Conservation (phyloP, 2,888 invertebrate genomes). For the Parasteatoda lunata region DNA sequence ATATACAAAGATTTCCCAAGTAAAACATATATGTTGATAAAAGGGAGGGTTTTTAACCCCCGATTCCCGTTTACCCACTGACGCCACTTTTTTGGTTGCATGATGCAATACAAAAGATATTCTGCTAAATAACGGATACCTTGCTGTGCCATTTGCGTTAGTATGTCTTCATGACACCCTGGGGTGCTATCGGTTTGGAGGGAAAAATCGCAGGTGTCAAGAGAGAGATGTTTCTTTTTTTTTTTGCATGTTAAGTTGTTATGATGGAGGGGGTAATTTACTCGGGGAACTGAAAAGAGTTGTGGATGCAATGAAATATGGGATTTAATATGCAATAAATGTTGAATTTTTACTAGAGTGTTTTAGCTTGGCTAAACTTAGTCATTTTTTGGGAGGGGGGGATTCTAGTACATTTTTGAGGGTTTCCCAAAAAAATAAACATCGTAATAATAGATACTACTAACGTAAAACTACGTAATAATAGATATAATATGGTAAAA, state of each 20-base stretch:
- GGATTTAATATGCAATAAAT: too few species aligned
- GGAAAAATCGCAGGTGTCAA: conserved; percentile 56
- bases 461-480: too few species aligned
- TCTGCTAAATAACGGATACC: conserved; percentile 39
- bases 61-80: conserved; percentile 13
- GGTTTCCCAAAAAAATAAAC: too few species aligned
- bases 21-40: conserved; percentile 7
- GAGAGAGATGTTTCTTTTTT: conserved; percentile 10
- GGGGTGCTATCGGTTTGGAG: conserved; percentile 18
- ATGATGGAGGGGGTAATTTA: conserved; percentile 1
- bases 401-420: too few species aligned
- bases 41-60: neutral
- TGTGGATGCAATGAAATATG: neutral
- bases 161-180: conserved; percentile 7
- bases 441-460: too few species aligned
- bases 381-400: too few species aligned
- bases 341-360: too few species aligned
- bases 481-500: too few species aligned
- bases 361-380: too few species aligned
- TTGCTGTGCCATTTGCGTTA: conserved; percentile 44
- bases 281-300: neutral
- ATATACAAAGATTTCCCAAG: neutral
- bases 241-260: conserved; percentile 12
- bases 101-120: conserved; percentile 6
- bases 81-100: conserved; percentile 17